Percentiles rank a stretch among this genome's conserved stretches.
Conservation (phyloP, 2,888 invertebrate species). For the Drosophila acutilabella region DNA sequence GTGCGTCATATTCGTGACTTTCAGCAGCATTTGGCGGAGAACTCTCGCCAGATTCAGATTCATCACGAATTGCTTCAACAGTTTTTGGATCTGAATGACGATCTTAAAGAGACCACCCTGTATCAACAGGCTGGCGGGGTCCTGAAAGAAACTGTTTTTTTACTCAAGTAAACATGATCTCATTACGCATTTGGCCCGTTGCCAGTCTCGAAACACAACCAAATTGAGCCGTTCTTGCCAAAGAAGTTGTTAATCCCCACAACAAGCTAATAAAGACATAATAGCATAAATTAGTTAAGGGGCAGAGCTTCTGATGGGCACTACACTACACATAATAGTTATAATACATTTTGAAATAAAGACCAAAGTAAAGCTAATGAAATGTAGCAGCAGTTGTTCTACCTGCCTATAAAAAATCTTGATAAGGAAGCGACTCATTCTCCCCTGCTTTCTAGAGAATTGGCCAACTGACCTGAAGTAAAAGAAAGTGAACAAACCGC, state of each 20-base stretch:
- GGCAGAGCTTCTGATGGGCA: not conserved
- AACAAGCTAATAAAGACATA: constrained; percentile 21
- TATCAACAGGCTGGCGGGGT: constrained; percentile 22
- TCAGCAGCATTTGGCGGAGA: constrained; percentile 30
- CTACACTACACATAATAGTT: not conserved
- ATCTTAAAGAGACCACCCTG: constrained; percentile 20
- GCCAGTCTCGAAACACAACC: not conserved
- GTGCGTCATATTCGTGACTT: constrained; percentile 28
- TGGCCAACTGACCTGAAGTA: constrained; percentile 43
- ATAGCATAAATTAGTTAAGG: constrained; percentile 11
- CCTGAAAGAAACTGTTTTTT: constrained; percentile 3
- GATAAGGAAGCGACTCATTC: constrained; percentile 2
- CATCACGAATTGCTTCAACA: constrained; percentile 18
- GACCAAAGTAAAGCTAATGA: not conserved
- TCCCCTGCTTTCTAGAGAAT: constrained; percentile 1
- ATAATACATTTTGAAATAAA: not conserved
- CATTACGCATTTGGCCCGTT: not conserved
- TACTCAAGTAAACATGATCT: constrained; percentile 4
- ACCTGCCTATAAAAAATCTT: not conserved
- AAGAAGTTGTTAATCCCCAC: constrained; percentile 18
- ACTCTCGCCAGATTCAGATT: constrained; percentile 3
- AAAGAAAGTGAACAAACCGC: constrained; percentile 50
- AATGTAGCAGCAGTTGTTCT: not conserved
- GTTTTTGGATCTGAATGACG: constrained; percentile 30
- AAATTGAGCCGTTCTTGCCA: constrained; percentile 24